These are phyloP conservation scores for Microdon myrmicae DNA, from an alignment of 2,888 invertebrate genomes.

Conservation along the genomic window DNA sequence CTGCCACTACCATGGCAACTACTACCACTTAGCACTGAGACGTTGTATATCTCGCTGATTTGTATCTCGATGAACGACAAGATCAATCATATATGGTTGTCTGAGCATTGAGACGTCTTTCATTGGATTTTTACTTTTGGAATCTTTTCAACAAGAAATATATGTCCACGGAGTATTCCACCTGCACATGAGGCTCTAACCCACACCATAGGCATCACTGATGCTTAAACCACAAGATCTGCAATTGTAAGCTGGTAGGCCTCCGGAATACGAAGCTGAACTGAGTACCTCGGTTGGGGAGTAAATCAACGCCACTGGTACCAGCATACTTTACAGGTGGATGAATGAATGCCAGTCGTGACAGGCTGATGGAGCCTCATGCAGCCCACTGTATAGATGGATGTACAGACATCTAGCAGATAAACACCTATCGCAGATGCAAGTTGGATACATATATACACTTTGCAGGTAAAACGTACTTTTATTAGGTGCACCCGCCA, in stretches of 20 bases:
- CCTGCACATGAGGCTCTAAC: slow-evolving; percentile 1
- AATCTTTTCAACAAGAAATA: slow-evolving; percentile 31
- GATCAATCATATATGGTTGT: slow-evolving; percentile 63
- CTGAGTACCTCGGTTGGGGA: too few species aligned
- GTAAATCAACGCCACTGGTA: slow-evolving; percentile 19
- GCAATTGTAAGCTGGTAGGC: too few species aligned
- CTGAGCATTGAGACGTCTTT: slow-evolving; percentile 61
- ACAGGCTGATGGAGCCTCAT: slow-evolving; percentile 25
- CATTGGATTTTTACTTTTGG: slow-evolving; percentile 40
- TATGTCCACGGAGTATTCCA: slow-evolving; percentile 2
- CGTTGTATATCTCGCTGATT: background rate
- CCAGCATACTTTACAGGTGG: slow-evolving; percentile 43
- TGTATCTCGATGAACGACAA: slow-evolving; percentile 30
- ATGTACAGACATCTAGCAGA: too few species aligned
- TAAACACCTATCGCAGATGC: too few species aligned
- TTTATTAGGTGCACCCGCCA: slow-evolving; percentile 50
- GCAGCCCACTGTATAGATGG: slow-evolving; percentile 20
- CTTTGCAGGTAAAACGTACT: too few species aligned
- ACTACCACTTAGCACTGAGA: slow-evolving; percentile 1
- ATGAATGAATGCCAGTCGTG: slow-evolving; percentile 40
- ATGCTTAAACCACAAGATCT: too few species aligned
- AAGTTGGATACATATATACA: too few species aligned
- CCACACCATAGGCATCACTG: slow-evolving; percentile 2
- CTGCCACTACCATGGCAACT: background rate
- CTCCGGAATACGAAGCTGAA: too few species aligned